phyloP scores from a whole-genome alignment of 2,113 vertebrate species.

The Hypomesus transpacificus region DNA sequence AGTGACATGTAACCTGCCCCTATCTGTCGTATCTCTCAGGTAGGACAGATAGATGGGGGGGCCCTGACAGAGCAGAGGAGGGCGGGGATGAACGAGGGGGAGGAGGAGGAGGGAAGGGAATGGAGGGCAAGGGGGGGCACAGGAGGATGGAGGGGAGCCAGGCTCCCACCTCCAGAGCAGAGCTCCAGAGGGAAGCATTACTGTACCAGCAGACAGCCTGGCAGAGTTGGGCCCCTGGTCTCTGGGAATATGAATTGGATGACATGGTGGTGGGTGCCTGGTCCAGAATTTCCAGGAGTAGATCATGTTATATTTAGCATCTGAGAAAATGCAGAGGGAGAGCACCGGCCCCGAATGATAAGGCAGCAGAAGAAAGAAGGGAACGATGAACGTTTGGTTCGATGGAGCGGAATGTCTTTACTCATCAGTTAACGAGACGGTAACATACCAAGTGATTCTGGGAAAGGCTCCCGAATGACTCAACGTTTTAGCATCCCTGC shows the following conservation, averaged over 20 bases:
- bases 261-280: background rate
- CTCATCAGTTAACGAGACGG: background rate
- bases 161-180: background rate
- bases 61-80: background rate
- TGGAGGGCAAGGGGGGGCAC: too few relatives aligned
- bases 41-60: background rate
- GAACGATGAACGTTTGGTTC: background rate
- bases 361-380: background rate
- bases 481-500: background rate
- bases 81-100: background rate
- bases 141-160: too few relatives aligned
- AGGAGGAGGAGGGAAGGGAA: too few relatives aligned
- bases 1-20: background rate
- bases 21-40: background rate
- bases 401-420: background rate
- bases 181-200: background rate
- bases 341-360: background rate
- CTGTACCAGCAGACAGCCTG: background rate
- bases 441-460: background rate
- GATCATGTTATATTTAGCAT: constrained; percentile 23
- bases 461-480: background rate
- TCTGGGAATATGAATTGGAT: constrained; percentile 14
- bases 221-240: background rate
- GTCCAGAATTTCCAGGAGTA: constrained; percentile 7
- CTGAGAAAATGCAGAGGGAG: background rate